These are phyloP conservation scores for Limnephilus auricula DNA, from an alignment of 2,888 invertebrate genomes.

Conservation along the genomic window DNA sequence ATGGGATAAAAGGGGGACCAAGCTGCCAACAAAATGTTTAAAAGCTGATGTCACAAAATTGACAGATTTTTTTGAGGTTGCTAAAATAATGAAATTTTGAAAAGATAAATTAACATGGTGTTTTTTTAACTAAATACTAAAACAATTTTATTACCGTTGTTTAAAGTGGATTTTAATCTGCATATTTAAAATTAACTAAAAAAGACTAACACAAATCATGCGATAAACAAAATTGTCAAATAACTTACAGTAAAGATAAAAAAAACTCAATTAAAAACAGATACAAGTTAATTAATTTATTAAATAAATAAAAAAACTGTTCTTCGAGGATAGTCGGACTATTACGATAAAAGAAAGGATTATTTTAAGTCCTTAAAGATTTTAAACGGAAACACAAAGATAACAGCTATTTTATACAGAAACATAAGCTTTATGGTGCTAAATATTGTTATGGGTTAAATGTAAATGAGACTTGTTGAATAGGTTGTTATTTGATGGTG, in stretches of 20 bases:
- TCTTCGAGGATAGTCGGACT: neutral
- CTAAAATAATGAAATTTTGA: neutral
- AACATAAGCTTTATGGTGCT: too few relatives aligned
- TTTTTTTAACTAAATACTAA: neutral
- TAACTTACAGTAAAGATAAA: neutral
- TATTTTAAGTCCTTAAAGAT: neutral
- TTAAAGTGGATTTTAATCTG: neutral
- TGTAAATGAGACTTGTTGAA: too few relatives aligned
- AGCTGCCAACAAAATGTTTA: neutral
- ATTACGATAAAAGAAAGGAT: neutral
- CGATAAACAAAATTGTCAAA: neutral
- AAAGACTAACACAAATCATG: neutral
- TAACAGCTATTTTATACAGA: neutral
- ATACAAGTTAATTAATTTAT: neutral
- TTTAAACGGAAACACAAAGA: neutral
- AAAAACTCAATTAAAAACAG: neutral
- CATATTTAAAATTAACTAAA: neutral
- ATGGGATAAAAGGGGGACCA: neutral
- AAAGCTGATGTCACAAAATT: neutral
- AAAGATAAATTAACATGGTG: neutral
- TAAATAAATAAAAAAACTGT: neutral
- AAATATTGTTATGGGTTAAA: too few relatives aligned
- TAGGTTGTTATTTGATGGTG: too few relatives aligned
- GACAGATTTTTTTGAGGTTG: neutral
- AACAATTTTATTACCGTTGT: neutral